A percentile compares a stretch with the other conserved stretches of the same genome.
Conservation (phyloP, 1,140 invertebrate species). For the Aporrectodea caliginosa region DNA sequence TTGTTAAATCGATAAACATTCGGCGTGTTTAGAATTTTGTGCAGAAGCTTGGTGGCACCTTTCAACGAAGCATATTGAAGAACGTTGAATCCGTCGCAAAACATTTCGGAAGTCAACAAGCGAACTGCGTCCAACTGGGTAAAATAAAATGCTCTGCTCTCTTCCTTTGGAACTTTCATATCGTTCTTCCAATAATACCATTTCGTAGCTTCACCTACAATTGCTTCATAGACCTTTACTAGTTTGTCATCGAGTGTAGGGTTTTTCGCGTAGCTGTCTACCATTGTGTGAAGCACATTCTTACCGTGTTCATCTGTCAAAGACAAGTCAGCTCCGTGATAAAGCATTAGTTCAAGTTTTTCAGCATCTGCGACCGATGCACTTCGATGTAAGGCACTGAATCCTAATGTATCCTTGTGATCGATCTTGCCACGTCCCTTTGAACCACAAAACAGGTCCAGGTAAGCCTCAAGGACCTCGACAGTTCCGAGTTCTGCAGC, state of each 20-base stretch:
- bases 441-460: constrained; percentile 10
- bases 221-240: constrained; percentile 15
- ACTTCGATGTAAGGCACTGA: constrained; percentile 16
- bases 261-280: constrained; percentile 10
- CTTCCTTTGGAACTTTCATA: constrained; percentile 19
- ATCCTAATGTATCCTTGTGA: constrained; percentile 10
- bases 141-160: constrained; percentile 10
- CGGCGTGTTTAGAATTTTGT: constrained; percentile 19
- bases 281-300: constrained; percentile 13
- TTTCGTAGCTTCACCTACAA: constrained; percentile 12
- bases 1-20: constrained; percentile 26
- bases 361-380: constrained; percentile 1
- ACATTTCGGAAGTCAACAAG: constrained; percentile 25
- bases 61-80: constrained; percentile 22
- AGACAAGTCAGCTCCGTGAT: constrained; percentile 11
- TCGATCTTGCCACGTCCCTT: constrained; percentile 5
- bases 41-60: constrained; percentile 23
- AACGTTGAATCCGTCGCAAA: constrained; percentile 18
- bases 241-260: constrained; percentile 13
- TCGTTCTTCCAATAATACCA: constrained; percentile 30
- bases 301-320: constrained; percentile 11
- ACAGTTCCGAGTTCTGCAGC: constrained; percentile 40
- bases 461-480: constrained; percentile 39
- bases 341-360: constrained; percentile 14
- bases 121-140: constrained; percentile 26